phyloP scores from a whole-genome alignment of 53 echinoderm and acorn worm species.

The Arbacia lixula region DNA sequence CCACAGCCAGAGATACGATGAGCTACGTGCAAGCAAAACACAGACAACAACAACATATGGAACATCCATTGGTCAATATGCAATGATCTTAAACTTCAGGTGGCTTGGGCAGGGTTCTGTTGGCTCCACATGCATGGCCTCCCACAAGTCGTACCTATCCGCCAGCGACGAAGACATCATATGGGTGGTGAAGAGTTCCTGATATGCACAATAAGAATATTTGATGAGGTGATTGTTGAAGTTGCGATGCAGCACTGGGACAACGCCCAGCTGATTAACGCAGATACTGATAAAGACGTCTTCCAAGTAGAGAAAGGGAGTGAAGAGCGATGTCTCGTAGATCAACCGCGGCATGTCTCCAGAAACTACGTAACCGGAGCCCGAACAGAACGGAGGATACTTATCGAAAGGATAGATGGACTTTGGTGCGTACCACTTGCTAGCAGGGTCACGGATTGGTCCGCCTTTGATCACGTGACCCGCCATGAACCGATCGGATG shows the following conservation, averaged over 20 bases:
- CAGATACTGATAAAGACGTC: neutral
- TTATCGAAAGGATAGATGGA: neutral
- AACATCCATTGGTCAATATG: too few relatives aligned
- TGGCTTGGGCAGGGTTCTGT: too few relatives aligned
- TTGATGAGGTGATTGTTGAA: neutral
- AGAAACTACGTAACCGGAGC: constrained; percentile 8
- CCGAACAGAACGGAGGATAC: constrained; percentile 9
- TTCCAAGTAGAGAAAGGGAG: neutral
- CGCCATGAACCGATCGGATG: neutral
- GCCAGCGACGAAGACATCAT: too few relatives aligned
- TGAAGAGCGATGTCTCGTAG: neutral
- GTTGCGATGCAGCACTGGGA: neutral
- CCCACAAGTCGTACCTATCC: too few relatives aligned
- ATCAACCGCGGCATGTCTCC: neutral
- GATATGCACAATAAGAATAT: neutral
- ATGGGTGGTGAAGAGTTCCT: constrained; percentile 7
- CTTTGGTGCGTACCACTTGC: neutral
- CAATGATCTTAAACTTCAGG: too few relatives aligned
- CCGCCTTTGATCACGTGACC: neutral
- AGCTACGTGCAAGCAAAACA: too few relatives aligned
- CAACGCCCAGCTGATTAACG: neutral
- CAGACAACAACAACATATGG: too few relatives aligned
- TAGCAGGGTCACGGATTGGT: neutral
- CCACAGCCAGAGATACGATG: too few relatives aligned
- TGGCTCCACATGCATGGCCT: too few relatives aligned